Evolutionary conservation across 2,113 vertebrate species (phyloP).

Genomic region (Micromys minutus): DNA sequence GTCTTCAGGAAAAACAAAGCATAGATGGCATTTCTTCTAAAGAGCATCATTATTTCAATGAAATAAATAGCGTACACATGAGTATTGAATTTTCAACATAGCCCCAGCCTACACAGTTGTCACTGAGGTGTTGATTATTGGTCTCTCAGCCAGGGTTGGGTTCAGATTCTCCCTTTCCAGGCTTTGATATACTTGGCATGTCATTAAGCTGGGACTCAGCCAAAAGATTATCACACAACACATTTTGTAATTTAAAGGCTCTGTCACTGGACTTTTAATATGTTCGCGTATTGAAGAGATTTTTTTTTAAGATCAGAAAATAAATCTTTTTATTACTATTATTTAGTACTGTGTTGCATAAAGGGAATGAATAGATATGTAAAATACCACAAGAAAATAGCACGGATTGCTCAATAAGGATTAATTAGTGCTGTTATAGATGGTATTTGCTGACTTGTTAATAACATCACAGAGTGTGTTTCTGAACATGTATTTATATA

Average conservation of each 20-base stretch:
- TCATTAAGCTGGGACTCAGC: neutral
- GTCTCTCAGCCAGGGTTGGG: neutral
- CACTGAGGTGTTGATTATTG: neutral
- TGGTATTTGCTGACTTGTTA: neutral
- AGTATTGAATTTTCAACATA: neutral
- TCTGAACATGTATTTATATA: conserved; percentile 19
- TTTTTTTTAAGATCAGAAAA: conserved; percentile 40
- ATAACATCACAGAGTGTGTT: conserved; percentile 15
- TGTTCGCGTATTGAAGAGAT: neutral
- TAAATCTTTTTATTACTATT: neutral
- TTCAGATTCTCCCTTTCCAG: neutral
- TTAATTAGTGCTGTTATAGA: neutral
- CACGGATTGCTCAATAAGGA: neutral
- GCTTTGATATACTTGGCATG: neutral
- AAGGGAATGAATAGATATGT: neutral
- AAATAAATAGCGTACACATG: neutral
- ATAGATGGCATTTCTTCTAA: neutral
- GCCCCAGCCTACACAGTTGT: neutral
- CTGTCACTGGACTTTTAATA: conserved; percentile 40
- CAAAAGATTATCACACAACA: neutral
- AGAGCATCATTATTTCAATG: neutral
- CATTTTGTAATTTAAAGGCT: neutral
- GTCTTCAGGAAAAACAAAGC: conserved; percentile 6
- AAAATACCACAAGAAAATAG: neutral
- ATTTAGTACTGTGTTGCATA: neutral